These are phyloP conservation scores for Pammene aurita DNA, from an alignment of 2,888 invertebrate genomes.

Conservation along the genomic window DNA sequence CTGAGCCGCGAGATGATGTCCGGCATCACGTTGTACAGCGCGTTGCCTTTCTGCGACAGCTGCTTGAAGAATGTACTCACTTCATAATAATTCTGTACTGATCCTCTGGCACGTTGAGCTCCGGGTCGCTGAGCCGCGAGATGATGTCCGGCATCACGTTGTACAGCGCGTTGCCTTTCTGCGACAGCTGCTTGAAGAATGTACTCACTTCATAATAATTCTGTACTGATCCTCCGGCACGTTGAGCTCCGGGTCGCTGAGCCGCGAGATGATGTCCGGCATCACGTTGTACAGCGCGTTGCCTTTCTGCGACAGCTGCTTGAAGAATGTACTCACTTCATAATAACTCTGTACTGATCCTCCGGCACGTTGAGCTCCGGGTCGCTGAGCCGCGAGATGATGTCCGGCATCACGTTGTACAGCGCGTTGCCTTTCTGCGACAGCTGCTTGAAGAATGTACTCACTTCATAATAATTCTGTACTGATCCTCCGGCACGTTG, in stretches of 20 bases:
- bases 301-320: conserved; percentile 92
- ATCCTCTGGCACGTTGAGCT: conserved; percentile 87
- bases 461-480: conserved; percentile 89
- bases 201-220: too few species aligned
- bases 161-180: conserved; percentile 96
- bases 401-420: conserved; percentile 97
- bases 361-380: conserved; percentile 87
- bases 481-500: conserved; percentile 88
- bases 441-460: conserved; percentile 95
- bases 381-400: conserved; percentile 94
- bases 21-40: conserved; percentile 97
- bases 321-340: too few species aligned
- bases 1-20: conserved; percentile 96
- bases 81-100: conserved; percentile 89
- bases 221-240: conserved; percentile 89
- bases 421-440: conserved; percentile 95
- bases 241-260: conserved; percentile 89
- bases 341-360: conserved; percentile 89
- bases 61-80: conserved; percentile 96
- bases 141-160: conserved; percentile 98
- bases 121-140: conserved; percentile 91
- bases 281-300: conserved; percentile 97
- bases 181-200: conserved; percentile 94
- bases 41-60: conserved; percentile 93
- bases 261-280: conserved; percentile 96